Percentiles rank a stretch among this genome's conserved stretches.
These are phyloP conservation scores for Leptopilina syphax DNA, from an alignment of 2,888 invertebrate genomes.

Conservation along the genomic window DNA sequence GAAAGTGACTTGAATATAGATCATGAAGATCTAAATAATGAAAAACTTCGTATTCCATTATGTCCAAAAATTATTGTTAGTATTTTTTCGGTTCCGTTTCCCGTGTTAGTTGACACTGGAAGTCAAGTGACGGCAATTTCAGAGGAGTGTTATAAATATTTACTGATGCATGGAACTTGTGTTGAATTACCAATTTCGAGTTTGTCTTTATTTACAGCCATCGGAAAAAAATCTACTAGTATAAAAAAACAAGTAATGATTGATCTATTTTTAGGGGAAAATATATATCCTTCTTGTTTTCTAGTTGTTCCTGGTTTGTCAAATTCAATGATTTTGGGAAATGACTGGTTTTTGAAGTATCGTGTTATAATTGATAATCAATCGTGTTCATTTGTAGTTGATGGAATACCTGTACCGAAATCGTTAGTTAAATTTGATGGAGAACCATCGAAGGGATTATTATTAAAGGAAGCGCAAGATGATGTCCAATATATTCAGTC, in stretches of 20 bases:
- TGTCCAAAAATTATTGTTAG: not conserved
- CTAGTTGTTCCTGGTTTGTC: not conserved
- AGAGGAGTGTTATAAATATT: not conserved
- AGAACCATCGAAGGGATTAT: not conserved
- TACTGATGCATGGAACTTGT: not conserved
- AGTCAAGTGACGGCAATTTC: not conserved
- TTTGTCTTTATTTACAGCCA: not conserved
- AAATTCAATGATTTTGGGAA: not conserved
- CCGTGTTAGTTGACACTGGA: not conserved
- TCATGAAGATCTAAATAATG: not conserved
- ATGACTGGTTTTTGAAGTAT: not conserved
- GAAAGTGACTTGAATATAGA: not conserved
- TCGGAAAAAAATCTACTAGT: not conserved
- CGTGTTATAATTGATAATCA: not conserved
- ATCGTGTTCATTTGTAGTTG: not conserved
- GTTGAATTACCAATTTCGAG: not conserved
- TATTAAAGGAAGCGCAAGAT: not conserved
- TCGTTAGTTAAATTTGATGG: not conserved
- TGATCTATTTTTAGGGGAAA: not conserved
- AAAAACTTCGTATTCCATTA: not conserved
- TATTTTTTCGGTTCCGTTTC: constrained; percentile 8
- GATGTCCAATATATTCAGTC: not conserved
- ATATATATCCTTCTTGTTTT: not conserved
- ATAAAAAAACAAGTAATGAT: constrained; percentile 1
- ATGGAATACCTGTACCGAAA: not conserved